phyloP scores from a whole-genome alignment of 2,888 invertebrate genomes.

The Gerris lacustris region DNA sequence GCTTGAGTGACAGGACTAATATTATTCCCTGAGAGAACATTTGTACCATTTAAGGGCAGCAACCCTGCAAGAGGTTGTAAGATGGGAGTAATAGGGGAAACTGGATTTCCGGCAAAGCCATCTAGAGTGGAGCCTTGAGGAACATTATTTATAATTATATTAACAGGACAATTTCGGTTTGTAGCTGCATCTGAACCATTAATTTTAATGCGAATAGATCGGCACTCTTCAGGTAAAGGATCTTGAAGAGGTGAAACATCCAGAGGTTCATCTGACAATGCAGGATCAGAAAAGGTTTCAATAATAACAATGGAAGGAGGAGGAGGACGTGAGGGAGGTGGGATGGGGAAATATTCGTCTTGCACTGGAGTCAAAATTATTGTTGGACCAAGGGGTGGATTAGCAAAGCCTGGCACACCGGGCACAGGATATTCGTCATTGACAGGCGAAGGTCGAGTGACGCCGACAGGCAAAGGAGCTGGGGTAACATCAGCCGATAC shows the following conservation, averaged over 20 bases:
- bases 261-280: background rate
- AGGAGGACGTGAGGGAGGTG: slow-evolving; percentile 12
- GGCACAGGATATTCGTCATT: background rate
- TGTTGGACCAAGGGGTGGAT: slow-evolving; percentile 18
- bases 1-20: background rate
- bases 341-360: background rate
- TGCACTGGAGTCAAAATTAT: slow-evolving; percentile 19
- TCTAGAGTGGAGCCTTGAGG: background rate
- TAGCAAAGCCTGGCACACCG: slow-evolving; percentile 10
- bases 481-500: background rate
- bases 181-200: background rate
- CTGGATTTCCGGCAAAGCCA: background rate
- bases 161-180: background rate
- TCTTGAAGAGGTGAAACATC: background rate
- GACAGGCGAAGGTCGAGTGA: background rate
- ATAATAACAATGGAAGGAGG: slow-evolving; percentile 11
- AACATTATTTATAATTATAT: slow-evolving; percentile 7
- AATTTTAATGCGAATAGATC: background rate
- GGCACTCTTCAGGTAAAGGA: background rate
- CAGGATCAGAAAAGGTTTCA: background rate
- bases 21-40: background rate
- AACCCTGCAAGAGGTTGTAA: background rate
- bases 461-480: background rate
- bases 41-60: background rate
- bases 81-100: background rate